Percentiles rank a stretch among this genome's conserved stretches.
Evolutionary conservation across 2,113 vertebrate species (phyloP).

Genomic region (Drymodes brunneopygia): DNA sequence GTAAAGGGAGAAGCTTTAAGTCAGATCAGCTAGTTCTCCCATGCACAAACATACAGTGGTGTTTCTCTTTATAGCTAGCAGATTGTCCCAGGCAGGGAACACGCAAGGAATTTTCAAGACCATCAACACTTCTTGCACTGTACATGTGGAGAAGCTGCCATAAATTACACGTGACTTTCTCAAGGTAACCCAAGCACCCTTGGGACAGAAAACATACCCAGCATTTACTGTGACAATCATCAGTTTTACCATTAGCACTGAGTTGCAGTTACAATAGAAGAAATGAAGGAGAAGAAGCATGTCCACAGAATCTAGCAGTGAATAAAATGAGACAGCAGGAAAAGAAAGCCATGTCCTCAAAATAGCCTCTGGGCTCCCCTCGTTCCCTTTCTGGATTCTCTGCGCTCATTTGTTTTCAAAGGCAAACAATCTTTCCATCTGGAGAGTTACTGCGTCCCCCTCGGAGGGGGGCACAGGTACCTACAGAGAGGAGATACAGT

Average conservation of each 20-base stretch:
- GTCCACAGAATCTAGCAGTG: background rate
- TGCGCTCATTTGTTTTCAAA: background rate
- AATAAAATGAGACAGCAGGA: background rate
- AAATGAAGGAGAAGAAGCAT: background rate
- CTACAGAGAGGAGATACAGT: background rate
- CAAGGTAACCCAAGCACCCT: background rate
- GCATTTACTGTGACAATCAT: background rate
- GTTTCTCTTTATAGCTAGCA: background rate
- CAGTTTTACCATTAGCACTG: background rate
- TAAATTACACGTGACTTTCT: background rate
- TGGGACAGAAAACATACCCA: background rate
- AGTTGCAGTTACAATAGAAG: background rate
- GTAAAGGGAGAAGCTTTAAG: background rate
- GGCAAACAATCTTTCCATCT: background rate
- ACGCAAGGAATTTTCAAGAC: background rate
- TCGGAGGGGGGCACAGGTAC: background rate
- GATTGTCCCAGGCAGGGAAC: background rate
- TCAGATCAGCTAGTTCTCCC: background rate
- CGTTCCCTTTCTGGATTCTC: background rate
- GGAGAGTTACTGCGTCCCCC: background rate
- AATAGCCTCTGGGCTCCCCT: background rate
- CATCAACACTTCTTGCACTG: background rate
- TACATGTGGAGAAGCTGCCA: background rate
- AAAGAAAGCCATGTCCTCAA: background rate
- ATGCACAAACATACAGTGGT: fast-evolving